These are phyloP conservation scores for Baccha elongata DNA, from an alignment of 2,888 invertebrate genomes.

Conservation along the genomic window DNA sequence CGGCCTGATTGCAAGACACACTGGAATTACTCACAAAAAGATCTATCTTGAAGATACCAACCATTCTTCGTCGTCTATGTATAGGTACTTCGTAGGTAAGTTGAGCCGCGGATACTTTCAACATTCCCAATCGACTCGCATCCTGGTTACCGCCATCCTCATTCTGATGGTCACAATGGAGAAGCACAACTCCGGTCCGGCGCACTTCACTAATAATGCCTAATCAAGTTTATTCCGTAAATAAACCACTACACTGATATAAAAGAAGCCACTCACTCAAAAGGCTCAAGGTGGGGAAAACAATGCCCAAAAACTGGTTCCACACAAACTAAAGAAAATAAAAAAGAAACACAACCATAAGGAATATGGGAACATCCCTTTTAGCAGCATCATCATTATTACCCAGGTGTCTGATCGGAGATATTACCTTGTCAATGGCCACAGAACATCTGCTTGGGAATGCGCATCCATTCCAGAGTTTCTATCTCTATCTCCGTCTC, in stretches of 20 bases:
- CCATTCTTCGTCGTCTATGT: not conserved
- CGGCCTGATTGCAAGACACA: constrained; percentile 13
- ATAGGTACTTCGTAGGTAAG: not conserved
- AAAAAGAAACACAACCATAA: constrained; percentile 15
- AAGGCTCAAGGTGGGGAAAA: constrained; percentile 61
- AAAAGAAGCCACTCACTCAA: not conserved
- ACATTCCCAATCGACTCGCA: constrained; percentile 37
- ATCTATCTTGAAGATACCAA: constrained; percentile 24
- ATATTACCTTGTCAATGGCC: constrained; percentile 71
- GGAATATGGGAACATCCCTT: constrained; percentile 59
- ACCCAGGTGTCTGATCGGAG: constrained; percentile 71
- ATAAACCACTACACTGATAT: constrained; percentile 1
- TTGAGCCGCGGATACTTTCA: not conserved
- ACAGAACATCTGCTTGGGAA: constrained; percentile 72
- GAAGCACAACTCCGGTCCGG: constrained; percentile 21
- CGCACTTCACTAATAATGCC: constrained; percentile 62
- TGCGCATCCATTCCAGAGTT: constrained; percentile 63
- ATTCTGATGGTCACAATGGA: constrained; percentile 13
- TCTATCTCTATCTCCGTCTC: constrained; percentile 11
- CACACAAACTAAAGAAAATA: constrained; percentile 11
- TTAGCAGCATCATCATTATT: constrained; percentile 41
- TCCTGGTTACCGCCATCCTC: constrained; percentile 40
- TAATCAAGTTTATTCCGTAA: constrained; percentile 62
- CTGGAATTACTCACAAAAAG: constrained; percentile 23
- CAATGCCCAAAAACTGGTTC: constrained; percentile 70